Evolutionary conservation across 2,888 invertebrate genomes (phyloP).

Genomic region (Tethea ocularis): DNA sequence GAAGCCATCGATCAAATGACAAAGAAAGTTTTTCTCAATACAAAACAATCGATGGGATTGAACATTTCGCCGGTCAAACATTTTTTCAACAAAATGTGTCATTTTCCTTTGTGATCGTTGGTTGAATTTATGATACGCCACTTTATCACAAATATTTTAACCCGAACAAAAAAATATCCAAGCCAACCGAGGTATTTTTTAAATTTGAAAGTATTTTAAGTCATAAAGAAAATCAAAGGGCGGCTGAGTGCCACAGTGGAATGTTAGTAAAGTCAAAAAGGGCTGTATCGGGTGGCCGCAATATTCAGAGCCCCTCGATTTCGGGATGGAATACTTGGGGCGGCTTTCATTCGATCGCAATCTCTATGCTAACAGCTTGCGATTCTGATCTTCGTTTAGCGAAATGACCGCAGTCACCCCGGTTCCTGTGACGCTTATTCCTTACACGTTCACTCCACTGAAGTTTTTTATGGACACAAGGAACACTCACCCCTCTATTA

Average conservation of each 20-base stretch:
- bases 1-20: constrained; percentile 80
- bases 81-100: constrained; percentile 60
- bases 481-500: constrained; percentile 66
- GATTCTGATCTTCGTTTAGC: constrained; percentile 84
- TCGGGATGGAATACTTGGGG: constrained; percentile 78
- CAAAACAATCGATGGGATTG: constrained; percentile 69
- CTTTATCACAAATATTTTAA: constrained; percentile 30
- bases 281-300: constrained; percentile 75
- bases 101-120: constrained; percentile 48
- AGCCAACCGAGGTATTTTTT: constrained; percentile 34
- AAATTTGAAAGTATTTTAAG: constrained; percentile 58
- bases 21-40: constrained; percentile 75
- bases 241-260: constrained; percentile 62
- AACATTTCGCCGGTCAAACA: constrained; percentile 58
- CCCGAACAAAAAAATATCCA: constrained; percentile 22
- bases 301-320: constrained; percentile 77
- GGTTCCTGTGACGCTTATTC: constrained; percentile 78
- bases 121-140: constrained; percentile 45
- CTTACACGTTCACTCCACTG: constrained; percentile 79
- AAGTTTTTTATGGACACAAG: constrained; percentile 77
- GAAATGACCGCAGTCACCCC: constrained; percentile 83
- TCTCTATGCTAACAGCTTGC: constrained; percentile 84
- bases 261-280: constrained; percentile 73
- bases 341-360: constrained; percentile 82
- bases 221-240: constrained; percentile 71